Evolutionary conservation across 2,888 invertebrate species (phyloP), one percentile per base, ranked within the genome.

Genomic region (Sesamia inferens): DNA sequence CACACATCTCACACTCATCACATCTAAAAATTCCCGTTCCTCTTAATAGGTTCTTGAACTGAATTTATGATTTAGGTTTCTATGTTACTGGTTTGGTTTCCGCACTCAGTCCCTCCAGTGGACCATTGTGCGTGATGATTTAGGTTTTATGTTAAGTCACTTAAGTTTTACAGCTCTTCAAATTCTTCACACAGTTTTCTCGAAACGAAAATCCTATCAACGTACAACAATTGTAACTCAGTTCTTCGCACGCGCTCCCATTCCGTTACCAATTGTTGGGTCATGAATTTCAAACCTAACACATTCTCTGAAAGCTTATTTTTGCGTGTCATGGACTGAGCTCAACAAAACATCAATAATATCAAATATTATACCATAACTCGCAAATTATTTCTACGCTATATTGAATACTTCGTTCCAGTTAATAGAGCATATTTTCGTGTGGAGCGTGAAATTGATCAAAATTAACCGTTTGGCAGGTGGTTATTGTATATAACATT

Each of bases 401-500:
- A 84, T 74, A 76, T 75, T 74, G 71, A 78, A 75, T 58, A 54
- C 47, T 85, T 71, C 67, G 70, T 63, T 68, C 58, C 58, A 74
- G 54, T 54, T 24, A 44, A 65, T 83, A 77, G 61, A 44, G 76
- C 63, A 65, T 73, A 73, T 68, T 75, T 76, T 83, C 67, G 63
- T 24, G 66, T 85, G 68, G 70, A 68, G 61, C 55, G 31, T 71
- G 51, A 83, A 81, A 76, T 83, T 68, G 70, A 78, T 82, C 44
- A 66, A 64, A 78, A 85, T 81, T 10, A 74, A 85, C 86, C 82
- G 78, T 85, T 86, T 85, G 85, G 79, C 86, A 84, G 85, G 86
- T 86, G 84, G 78, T 71, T 80, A 71, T 76, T 77, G 70, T 66
- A 68, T 67, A 48, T 70, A 79, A 85, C 76, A 76, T 82, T 85